These are phyloP conservation scores for human DNA, from an alignment of 2,113 vertebrate genomes.

Conservation along the genomic window DNA sequence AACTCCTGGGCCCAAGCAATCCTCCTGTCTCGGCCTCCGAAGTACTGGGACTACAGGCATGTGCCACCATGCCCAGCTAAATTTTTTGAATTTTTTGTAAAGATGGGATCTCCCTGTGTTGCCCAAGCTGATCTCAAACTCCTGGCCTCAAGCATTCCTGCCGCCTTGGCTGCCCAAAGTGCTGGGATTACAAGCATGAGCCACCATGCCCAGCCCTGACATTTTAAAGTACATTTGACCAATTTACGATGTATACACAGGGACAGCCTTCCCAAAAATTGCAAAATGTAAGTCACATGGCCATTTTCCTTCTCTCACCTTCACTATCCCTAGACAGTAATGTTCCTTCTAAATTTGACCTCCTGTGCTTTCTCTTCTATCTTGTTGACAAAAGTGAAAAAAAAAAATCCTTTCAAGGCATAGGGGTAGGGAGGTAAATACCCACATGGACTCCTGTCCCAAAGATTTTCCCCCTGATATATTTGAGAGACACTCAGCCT, in stretches of 20 bases:
- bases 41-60: too few relatives aligned
- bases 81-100: too few relatives aligned
- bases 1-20: too few relatives aligned
- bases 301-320: background rate
- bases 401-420: background rate
- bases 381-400: background rate
- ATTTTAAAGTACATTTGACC: background rate
- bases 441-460: background rate
- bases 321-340: background rate
- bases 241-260: background rate
- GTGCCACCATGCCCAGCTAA: too few relatives aligned
- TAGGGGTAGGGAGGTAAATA: background rate
- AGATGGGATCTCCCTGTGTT: too few relatives aligned
- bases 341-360: background rate
- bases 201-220: too few relatives aligned
- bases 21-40: too few relatives aligned
- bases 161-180: too few relatives aligned
- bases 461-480: constrained; percentile 59
- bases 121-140: too few relatives aligned
- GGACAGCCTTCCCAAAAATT: background rate
- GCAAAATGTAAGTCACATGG: background rate
- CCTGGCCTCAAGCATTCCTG: too few relatives aligned
- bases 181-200: too few relatives aligned
- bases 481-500: constrained; percentile 69
- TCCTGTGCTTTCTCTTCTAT: background rate